Evolutionary conservation across 1,140 invertebrate species (phyloP), one percentile per base, ranked within the genome.

Genomic region (Brachionus asplanchnoidis): DNA sequence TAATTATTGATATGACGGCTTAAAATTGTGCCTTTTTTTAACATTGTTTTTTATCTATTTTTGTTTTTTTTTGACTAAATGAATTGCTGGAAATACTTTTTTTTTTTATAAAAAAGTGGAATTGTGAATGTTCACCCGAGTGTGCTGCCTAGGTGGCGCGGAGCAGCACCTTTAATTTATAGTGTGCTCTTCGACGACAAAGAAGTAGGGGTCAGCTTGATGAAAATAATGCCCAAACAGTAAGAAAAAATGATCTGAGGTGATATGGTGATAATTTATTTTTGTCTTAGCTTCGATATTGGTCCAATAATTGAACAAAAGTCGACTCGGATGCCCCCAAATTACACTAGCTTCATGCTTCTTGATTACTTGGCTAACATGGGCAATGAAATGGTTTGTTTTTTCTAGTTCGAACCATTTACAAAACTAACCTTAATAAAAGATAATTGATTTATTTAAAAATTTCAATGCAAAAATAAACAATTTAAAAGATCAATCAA

Each of bases 131-230:
- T 97, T 1, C 97, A 98, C 90, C 94, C 93, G 11, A 97, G 95
- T 90, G 88, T 98, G 42, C 88, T 99, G 86, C 97, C 97, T 32
- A 91, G 94, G 85, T 98, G 95, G 95, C 91, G 96, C 89, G 97
- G 97, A 42, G 95, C 96, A 60, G 93, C 95, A 11, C 95, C 95
- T 3, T 93, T 97, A 66, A 91, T 94, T 85, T 92, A 95, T 89
- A 92, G 94, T n/a, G 90, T 97, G 79, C 92, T 94, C 82, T 93
- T 94, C 90, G 95, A 94, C 32, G 96, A 99, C 88, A 86, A 88
- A 28, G 89, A 91, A 79, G 95, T 95, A 26, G 97, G 97, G 46
- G 91, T 98, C 36, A 94, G 94, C 3, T 92, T 98, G 40, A 97
- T 97, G 93, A 93, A 92, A 89, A 95, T 98, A 46, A 5, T 46